Base-by-base conservation (phyloP, 2,797 vertebrate genomes). In the Lutjanus campechanus region DNA sequence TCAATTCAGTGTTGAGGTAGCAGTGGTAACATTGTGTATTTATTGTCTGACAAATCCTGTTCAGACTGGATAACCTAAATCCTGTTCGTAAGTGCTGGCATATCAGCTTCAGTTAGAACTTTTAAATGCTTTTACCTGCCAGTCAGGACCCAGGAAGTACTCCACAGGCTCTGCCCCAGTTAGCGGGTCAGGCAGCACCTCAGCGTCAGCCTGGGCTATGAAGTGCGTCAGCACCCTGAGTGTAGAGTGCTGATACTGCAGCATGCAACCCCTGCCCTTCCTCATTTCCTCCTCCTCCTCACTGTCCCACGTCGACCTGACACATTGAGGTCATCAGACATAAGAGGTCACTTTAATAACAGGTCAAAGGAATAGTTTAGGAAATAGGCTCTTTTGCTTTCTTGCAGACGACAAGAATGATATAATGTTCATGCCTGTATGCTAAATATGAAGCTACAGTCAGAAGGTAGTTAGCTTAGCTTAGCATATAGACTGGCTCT, bases 201-300 rank as follows among this genome's bases (percentile, higher is more conserved):
- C 43, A 73, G 87, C 0, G 76, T 91, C 83, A 88, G 85, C 22
- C 80, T 94, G 86, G 17, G 93, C 94, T 0, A 84, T 73, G 71
- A 96, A 96, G 2, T 91, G 96, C 0, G 97, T 96, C 19, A 97
- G 91, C 69, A 99, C 97, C 29, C 96, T 94, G 70, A 99, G 90
- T 78, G 91, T 91, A 0, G 98, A 96, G 1, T 96, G 96, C 70
- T 99, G 98, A 92, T 98, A 99, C 89, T 98, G 98, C 22, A 98
- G 96, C 68, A 97, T 73, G 6, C 98, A 99, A 51, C 97, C 97
- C 40, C 95, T 87, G 65, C 96, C 97, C 74, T 96, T 95, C 87
- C 96, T 97, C 5, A 97, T 96, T 13, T 99, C 97, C 0, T 99
- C 97, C 51, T 98, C 97, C 12, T 99, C 98, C 2, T 98, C 97